Conservation (phyloP, 2,888 invertebrate species). For the Amphipoea lucens region DNA sequence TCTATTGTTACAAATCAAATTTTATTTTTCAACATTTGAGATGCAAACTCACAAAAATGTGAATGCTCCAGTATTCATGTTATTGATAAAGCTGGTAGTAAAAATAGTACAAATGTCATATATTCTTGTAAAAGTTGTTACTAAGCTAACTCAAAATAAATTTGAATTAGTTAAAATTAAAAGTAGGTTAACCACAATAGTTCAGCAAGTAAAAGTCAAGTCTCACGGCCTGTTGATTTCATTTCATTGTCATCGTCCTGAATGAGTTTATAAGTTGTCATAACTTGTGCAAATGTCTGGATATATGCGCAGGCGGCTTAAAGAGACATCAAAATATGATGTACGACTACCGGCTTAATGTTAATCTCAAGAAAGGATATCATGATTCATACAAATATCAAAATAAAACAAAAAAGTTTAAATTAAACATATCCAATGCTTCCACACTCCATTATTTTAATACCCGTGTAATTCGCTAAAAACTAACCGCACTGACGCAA, state of each 20-base stretch:
- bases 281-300: conserved; percentile 19
- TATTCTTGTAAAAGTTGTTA: not conserved
- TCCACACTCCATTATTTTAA: conserved; percentile 55
- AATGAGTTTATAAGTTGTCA: conserved; percentile 18
- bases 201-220: not conserved
- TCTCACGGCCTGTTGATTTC: conserved; percentile 24
- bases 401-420: not conserved
- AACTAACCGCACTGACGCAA: conserved; percentile 69
- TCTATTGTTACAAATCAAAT: too few relatives aligned
- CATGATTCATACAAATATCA: conserved; percentile 20
- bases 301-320: conserved; percentile 1
- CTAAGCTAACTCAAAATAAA: not conserved
- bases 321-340: conserved; percentile 49
- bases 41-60: too few relatives aligned
- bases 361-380: conserved; percentile 37
- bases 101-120: not conserved
- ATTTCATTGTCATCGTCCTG: conserved; percentile 9
- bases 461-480: conserved; percentile 67
- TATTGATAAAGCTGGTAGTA: not conserved
- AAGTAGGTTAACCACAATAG: not conserved
- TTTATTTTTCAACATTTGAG: too few relatives aligned
- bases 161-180: not conserved
- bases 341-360: conserved; percentile 31
- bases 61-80: too few relatives aligned
- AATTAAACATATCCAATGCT: conserved; percentile 20